phyloP scores from a whole-genome alignment of 2,113 vertebrate species.

The Catharus minimus region DNA sequence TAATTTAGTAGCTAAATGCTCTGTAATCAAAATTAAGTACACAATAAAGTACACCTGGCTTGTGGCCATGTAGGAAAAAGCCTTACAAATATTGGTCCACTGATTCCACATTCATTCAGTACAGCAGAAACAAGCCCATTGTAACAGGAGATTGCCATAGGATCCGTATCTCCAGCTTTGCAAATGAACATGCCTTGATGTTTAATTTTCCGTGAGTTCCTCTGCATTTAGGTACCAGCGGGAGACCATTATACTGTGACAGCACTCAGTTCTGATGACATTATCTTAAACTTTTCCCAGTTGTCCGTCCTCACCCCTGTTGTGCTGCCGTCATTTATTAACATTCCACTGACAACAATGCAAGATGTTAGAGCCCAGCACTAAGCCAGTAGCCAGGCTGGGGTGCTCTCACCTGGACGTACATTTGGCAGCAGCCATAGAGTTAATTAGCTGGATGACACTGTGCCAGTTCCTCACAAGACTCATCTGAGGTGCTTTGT shows the following conservation, averaged over 20 bases:
- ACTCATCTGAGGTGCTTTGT: background rate
- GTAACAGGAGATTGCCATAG: conserved; percentile 8
- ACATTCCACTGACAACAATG: conserved; percentile 64
- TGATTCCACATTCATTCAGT: background rate
- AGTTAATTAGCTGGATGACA: conserved; percentile 22
- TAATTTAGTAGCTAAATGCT: background rate
- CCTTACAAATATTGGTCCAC: background rate
- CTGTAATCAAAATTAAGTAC: background rate
- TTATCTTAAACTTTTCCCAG: conserved; percentile 65
- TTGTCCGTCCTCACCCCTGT: conserved; percentile 56
- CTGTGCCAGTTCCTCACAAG: background rate
- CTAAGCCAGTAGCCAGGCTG: background rate
- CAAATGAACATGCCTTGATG: conserved; percentile 61
- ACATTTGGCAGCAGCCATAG: background rate
- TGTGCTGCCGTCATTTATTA: conserved; percentile 58
- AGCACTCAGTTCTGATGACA: conserved; percentile 61
- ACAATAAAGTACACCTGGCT: background rate
- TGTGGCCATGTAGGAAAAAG: background rate
- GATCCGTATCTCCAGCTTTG: conserved; percentile 34
- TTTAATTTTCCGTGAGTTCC: conserved; percentile 66
- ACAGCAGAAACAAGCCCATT: conserved; percentile 15
- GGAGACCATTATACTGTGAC: conserved; percentile 57
- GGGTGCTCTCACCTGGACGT: background rate
- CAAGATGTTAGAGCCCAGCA: conserved; percentile 24
- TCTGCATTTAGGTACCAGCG: conserved; percentile 60